phyloP scores from a whole-genome alignment of 2,113 vertebrate species.

The Cyanoliseus patagonus region DNA sequence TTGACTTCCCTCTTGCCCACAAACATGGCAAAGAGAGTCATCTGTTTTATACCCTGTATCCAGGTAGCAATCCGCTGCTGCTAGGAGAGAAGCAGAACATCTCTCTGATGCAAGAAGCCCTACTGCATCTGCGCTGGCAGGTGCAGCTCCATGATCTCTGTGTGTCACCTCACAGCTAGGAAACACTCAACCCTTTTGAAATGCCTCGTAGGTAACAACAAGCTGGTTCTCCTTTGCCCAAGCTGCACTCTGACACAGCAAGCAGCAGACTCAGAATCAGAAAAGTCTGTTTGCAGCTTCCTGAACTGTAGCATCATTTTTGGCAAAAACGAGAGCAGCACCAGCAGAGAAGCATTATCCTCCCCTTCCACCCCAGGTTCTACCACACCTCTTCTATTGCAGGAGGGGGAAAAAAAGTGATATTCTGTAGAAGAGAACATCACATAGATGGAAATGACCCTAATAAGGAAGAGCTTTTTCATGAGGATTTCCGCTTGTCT shows the following conservation, averaged over 20 bases:
- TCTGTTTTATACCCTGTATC: background rate
- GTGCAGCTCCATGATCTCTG: background rate
- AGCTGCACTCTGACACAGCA: background rate
- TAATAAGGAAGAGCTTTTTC: background rate
- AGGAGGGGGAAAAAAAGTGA: background rate
- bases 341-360: background rate
- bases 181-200: background rate
- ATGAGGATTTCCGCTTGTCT: background rate
- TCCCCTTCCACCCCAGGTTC: background rate
- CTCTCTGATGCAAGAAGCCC: background rate
- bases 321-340: background rate
- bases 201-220: background rate
- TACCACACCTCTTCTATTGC: background rate
- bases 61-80: accelerated
- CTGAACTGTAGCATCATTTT: background rate
- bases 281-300: background rate
- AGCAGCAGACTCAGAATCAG: background rate
- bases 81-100: background rate
- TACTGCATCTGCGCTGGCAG: background rate
- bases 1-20: background rate
- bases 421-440: background rate
- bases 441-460: accelerated
- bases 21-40: background rate
- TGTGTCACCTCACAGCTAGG: accelerated
- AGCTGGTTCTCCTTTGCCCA: background rate